Evolutionary conservation across 2,113 vertebrate species (phyloP).

Genomic region (Strix uralensis): DNA sequence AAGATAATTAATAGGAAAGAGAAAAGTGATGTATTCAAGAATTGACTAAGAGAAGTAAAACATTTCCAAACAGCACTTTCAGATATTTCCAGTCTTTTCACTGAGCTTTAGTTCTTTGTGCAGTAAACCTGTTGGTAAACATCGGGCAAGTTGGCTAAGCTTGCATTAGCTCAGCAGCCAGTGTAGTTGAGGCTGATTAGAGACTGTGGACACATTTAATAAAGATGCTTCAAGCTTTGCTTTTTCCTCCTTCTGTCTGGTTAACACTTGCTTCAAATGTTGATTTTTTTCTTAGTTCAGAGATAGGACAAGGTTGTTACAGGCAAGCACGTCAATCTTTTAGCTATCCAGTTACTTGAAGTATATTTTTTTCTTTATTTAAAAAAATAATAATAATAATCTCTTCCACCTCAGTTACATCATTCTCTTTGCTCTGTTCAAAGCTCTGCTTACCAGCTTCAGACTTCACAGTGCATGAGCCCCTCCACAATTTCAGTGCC

Average conservation of each 20-base stretch:
- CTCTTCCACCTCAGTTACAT: neutral
- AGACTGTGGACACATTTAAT: neutral
- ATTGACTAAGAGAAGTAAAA: neutral
- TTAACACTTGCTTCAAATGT: neutral
- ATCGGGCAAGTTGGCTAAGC: rapidly evolving
- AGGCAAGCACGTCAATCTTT: neutral
- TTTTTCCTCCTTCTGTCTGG: neutral
- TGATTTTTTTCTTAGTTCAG: neutral
- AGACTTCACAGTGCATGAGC: neutral
- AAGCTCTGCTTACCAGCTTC: neutral
- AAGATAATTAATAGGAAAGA: neutral
- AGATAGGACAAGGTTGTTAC: neutral
- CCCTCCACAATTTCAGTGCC: neutral
- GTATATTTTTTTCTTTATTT: neutral
- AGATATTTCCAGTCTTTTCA: neutral
- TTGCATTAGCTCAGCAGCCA: neutral
- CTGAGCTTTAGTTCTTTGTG: neutral
- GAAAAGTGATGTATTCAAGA: neutral
- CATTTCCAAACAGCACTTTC: neutral
- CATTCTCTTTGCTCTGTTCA: neutral
- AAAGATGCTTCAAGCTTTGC: neutral
- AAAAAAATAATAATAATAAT: neutral
- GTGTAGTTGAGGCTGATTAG: neutral
- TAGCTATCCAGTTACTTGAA: neutral
- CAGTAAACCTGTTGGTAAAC: neutral